These are phyloP conservation scores for Hippocampus kuda DNA, from an alignment of 2,797 vertebrate species.

Conservation along the genomic window DNA sequence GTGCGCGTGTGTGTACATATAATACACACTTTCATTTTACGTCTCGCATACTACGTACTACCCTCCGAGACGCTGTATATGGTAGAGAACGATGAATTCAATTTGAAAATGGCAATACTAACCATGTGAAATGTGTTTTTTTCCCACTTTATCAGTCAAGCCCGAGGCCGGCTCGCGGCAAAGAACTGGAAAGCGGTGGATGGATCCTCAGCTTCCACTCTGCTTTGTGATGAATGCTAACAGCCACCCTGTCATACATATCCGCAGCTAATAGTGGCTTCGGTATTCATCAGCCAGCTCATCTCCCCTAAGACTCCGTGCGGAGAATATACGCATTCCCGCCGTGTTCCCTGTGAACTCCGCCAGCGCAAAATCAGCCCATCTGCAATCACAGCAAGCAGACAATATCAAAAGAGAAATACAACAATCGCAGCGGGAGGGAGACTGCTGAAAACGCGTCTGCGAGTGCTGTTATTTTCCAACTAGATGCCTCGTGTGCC, in stretches of 20 bases:
- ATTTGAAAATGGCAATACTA: background rate
- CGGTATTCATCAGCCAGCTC: background rate
- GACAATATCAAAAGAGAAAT: background rate
- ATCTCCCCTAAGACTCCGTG: constrained; percentile 1
- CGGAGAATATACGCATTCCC: background rate
- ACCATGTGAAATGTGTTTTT: background rate
- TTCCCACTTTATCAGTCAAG: background rate
- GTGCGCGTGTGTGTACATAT: no score
- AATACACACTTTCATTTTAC: background rate
- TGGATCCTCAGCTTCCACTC: background rate
- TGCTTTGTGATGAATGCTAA: constrained; percentile 3
- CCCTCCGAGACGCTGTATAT: background rate
- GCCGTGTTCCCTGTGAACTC: background rate
- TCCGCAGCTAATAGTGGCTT: background rate
- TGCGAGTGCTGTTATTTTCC: background rate
- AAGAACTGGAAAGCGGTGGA: background rate
- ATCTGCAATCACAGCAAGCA: constrained; percentile 2
- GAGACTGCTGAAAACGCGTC: background rate
- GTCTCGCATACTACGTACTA: background rate
- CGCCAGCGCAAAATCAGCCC: background rate
- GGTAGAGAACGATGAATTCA: background rate
- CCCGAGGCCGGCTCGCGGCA: background rate
- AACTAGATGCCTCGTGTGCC: background rate
- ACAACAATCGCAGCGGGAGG: background rate
- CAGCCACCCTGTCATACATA: background rate